A percentile compares a stretch with the other conserved stretches of the same genome.
Conservation (phyloP, 2,113 vertebrate species). For the zebrafish (Danio rerio) region GRCz12tu NC_133178.1:22280001-22280500, state of each 20-base stretch:
- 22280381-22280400: neutral
- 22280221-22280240: neutral
- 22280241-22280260: slow-evolving; percentile 12
- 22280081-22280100: slow-evolving; percentile 94
- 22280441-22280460: too few species aligned
- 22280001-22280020: slow-evolving; percentile 77
- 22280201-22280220: neutral
- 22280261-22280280: neutral
- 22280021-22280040: slow-evolving; percentile 86
- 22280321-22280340: slow-evolving; percentile 58
- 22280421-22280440: too few species aligned
- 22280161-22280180: neutral
- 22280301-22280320: neutral
- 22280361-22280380: neutral
- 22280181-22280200: slow-evolving; percentile 6
- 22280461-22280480: too few species aligned
- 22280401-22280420: neutral
- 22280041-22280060: slow-evolving; percentile 88
- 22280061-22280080: slow-evolving; percentile 94
- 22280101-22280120: slow-evolving; percentile 57
- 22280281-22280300: neutral
- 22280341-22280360: neutral
- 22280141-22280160: neutral
- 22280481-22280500: too few species aligned
- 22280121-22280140: neutral